Evolutionary conservation across 1,140 invertebrate species (phyloP), one percentile per base, ranked within the genome.

Genomic region (Zaprionus ornatus): DNA sequence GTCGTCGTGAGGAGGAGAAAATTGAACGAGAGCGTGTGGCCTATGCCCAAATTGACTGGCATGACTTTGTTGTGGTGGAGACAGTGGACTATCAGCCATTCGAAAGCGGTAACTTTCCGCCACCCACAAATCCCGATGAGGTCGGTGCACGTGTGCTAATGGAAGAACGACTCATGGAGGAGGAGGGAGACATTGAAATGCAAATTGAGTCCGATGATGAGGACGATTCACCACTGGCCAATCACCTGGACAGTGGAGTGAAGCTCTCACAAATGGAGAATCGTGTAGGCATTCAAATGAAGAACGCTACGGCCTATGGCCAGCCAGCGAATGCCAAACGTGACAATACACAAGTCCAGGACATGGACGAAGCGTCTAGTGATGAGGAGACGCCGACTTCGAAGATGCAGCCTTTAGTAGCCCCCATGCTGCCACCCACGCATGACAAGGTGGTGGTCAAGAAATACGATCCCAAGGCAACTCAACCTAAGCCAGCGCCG

Each of bases 31-130:
- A 99, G 93, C 95, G 98, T 93, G 95, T 99, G 35, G 98, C 98
- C 0, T 99, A 99, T 92, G 98, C 98, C 3, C 97, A 98, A 87
- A 99, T 99, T 79, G 99, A 99, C 92, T 99, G 99, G 99, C 99
- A 99, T 92, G 99, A 99, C 93, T 99, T 99, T 94, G 99, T 99
- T 2, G 98, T 99, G 0, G 99, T 99, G 0, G 99, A 99, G 93
- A 99, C 99, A 0, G 99, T 99, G 0, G 99, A 99, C 93, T 99
- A 99, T 93, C 98, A 99, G 80, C 97, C 97, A 1, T 98, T 98
- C 87, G 99, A 99, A 93, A 96, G 96, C 12, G 98, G 98, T 25
- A 97, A 97, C 92, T 98, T 99, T 88, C 99, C 98, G 19, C 97
- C 98, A 7, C 99, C 99, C 0, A 99, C 99, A 0, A 99, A 97